Conservation (phyloP, 1,140 invertebrate species). For the Sipha flava region DNA sequence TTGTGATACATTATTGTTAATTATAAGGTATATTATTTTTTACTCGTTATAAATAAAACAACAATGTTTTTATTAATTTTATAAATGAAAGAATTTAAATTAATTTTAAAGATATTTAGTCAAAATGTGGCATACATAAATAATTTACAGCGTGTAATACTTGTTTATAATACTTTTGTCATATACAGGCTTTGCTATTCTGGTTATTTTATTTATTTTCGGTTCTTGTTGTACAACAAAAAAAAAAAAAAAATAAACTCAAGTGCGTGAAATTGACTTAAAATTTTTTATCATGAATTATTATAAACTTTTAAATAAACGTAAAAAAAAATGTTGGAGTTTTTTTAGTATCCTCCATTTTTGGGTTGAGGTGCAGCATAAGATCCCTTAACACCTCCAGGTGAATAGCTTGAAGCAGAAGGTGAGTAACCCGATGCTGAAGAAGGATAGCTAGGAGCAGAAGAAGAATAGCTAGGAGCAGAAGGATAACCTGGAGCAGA, state of each 20-base stretch:
- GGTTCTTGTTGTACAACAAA: too few relatives aligned
- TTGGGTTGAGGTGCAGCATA: constrained; percentile 14
- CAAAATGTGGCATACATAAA: background rate
- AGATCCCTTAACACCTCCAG: background rate
- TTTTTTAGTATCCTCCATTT: constrained; percentile 10
- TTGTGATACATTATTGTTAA: too few relatives aligned
- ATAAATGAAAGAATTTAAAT: background rate
- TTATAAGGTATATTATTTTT: too few relatives aligned
- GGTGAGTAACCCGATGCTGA: background rate
- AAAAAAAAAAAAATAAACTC: background rate
- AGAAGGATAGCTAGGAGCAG: background rate
- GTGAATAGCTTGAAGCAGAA: background rate
- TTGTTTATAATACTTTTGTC: background rate
- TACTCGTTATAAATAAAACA: too few relatives aligned
- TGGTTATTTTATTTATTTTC: too few relatives aligned
- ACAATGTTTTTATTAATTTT: background rate
- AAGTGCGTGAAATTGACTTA: background rate
- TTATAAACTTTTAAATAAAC: background rate
- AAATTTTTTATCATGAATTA: background rate
- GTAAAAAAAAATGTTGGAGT: background rate
- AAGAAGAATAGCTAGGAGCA: background rate
- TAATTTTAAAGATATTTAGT: background rate
- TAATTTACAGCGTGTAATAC: background rate
- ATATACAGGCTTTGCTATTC: too few relatives aligned
- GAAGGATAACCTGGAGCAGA: background rate